Percentiles rank a stretch among this genome's conserved stretches.
phyloP scores from a whole-genome alignment of 2,113 vertebrate genomes.

The Corythaixoides concolor region DNA sequence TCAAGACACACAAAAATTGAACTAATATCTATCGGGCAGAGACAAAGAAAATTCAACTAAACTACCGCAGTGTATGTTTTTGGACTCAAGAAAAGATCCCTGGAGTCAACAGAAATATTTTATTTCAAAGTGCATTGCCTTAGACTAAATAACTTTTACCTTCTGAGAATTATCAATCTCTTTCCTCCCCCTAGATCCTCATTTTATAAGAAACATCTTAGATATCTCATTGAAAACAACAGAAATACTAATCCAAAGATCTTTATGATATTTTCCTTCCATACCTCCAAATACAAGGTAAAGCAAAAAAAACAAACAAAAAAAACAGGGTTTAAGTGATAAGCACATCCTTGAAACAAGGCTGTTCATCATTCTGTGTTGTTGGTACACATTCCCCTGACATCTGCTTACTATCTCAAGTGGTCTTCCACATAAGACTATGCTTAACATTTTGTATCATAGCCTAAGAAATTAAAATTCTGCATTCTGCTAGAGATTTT shows the following conservation, averaged over 20 bases:
- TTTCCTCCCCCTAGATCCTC: not conserved
- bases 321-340: not conserved
- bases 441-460: not conserved
- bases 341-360: not conserved
- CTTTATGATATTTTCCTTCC: not conserved
- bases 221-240: not conserved
- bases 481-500: not conserved
- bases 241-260: not conserved
- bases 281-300: not conserved
- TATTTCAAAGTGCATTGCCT: not conserved
- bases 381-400: not conserved
- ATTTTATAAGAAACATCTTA: not conserved
- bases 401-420: not conserved
- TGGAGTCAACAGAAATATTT: not conserved
- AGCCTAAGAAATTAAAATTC: slow-evolving; percentile 2
- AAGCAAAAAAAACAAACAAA: not conserved
- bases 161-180: not conserved
- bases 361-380: not conserved
- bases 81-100: not conserved
- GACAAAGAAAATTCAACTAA: not conserved
- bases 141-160: not conserved
- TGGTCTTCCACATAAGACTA: not conserved
- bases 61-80: not conserved
- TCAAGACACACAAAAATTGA: not conserved
- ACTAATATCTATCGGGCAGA: not conserved